phyloP scores from a whole-genome alignment of 2,797 vertebrate species.

The Oceanodroma leucorhoa region DNA sequence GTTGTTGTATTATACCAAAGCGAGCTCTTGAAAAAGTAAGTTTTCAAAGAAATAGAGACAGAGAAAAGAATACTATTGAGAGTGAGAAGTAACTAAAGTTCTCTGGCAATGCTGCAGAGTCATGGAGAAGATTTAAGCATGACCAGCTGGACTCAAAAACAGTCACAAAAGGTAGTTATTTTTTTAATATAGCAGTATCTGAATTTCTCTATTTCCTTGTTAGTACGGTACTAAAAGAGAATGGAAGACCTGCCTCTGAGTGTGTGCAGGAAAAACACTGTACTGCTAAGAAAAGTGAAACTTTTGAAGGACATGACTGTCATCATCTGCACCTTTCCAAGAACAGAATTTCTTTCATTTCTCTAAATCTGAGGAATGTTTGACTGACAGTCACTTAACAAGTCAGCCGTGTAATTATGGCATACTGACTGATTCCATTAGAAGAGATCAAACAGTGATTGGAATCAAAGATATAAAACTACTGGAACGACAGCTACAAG shows the following conservation, averaged over 20 bases:
- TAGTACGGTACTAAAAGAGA: not conserved
- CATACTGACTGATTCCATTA: slow-evolving; percentile 37
- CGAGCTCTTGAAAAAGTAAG: not conserved
- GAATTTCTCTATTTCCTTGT: not conserved
- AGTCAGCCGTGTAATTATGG: not conserved
- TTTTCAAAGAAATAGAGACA: not conserved
- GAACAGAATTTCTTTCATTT: slow-evolving; percentile 16
- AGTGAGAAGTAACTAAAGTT: not conserved
- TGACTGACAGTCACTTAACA: slow-evolving; percentile 42
- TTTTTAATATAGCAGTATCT: not conserved
- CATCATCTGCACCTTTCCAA: not conserved
- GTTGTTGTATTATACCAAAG: not conserved
- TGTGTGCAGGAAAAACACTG: not conserved
- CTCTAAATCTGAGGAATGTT: not conserved
- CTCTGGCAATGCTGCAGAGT: not conserved
- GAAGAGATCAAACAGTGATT: slow-evolving; percentile 25
- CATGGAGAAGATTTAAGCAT: not conserved
- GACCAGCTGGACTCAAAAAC: not conserved
- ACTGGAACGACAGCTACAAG: not conserved
- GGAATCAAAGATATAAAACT: slow-evolving; percentile 36
- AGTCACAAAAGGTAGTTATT: not conserved
- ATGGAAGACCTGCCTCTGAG: not conserved
- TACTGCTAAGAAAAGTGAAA: not conserved
- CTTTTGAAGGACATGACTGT: slow-evolving; percentile 7
- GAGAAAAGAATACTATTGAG: not conserved